Evolutionary conservation across 2,113 vertebrate species (phyloP), one percentile per base, ranked within the genome.

Genomic region (Tachysurus fulvidraco): DNA sequence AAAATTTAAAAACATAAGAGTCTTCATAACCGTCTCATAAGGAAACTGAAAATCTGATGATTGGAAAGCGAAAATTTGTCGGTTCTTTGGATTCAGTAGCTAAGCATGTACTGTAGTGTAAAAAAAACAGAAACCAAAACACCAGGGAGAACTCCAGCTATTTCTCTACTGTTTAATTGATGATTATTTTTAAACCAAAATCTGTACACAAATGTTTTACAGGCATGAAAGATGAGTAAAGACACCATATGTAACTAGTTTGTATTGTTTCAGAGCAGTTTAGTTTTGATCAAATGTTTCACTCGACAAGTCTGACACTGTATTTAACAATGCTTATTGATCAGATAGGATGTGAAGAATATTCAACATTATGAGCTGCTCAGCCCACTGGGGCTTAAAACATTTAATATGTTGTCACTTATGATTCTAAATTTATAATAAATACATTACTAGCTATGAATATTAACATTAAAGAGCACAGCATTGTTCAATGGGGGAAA

Each of bases 181-280:
- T 67, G 55, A 65, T 76, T 82, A 87, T 83, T 87, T 74, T 83
- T 65, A 76, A 83, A 83, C 64, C 67, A 64, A 77, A 60, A 77
- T 36, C 54, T 74, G 41, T 64, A 74, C 59, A 77, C 12, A 86
- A 74, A 77, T 50, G 67, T 30, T 83, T 54, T 28, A 77, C 30
- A 87, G 46, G 74, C 71, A 83, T 76, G 44, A 16, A n/a, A 65
- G 6, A 55, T 13, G 52, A 85, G 62, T 65, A 55, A 78, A 36
- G 54, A 86, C 30, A 69, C 44, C 62, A 11, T 36, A n/a, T n/a
- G n/a, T n/a, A n/a, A n/a, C n/a, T n/a, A n/a, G n/a, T n/a, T 87
- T 46, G 67, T 64, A 41, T 52, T 41, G 3, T 52, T 41, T 44
- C 11, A 21, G 21, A 81, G 17, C 36, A 62, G 16, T 30, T 36